Percentiles rank a stretch among this genome's conserved stretches.
Evolutionary conservation across 2,113 vertebrate species (phyloP).

Genomic region (Pterocles orientalis): DNA sequence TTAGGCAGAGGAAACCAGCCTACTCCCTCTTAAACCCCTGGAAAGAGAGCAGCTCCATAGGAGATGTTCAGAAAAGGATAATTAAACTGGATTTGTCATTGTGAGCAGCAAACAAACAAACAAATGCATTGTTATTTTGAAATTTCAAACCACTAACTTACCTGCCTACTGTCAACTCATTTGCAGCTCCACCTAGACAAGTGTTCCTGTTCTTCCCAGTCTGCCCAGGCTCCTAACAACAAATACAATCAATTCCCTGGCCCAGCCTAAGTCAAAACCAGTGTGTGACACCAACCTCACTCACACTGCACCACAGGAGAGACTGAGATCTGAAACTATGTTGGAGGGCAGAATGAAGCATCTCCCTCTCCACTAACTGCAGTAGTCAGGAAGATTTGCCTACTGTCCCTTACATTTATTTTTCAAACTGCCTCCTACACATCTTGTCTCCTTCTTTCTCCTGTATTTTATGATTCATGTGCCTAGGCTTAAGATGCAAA

Average conservation of each 20-base stretch:
- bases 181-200: background rate
- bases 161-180: background rate
- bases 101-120: rapidly evolving
- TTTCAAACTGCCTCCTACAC: background rate
- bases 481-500: background rate
- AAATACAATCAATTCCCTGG: background rate
- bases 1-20: background rate
- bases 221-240: background rate
- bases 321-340: background rate
- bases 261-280: background rate
- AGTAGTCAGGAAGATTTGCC: background rate
- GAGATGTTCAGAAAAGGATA: background rate
- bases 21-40: background rate
- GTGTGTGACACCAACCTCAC: background rate
- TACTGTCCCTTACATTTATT: background rate
- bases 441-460: background rate
- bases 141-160: background rate
- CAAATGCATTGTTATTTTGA: background rate
- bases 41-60: background rate
- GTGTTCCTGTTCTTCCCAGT: background rate
- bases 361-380: background rate
- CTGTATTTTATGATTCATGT: background rate
- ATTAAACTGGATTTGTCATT: background rate
- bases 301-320: background rate
- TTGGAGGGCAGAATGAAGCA: background rate